Conservation (phyloP, 2,113 vertebrate species). For the Atrichornis clamosus region DNA sequence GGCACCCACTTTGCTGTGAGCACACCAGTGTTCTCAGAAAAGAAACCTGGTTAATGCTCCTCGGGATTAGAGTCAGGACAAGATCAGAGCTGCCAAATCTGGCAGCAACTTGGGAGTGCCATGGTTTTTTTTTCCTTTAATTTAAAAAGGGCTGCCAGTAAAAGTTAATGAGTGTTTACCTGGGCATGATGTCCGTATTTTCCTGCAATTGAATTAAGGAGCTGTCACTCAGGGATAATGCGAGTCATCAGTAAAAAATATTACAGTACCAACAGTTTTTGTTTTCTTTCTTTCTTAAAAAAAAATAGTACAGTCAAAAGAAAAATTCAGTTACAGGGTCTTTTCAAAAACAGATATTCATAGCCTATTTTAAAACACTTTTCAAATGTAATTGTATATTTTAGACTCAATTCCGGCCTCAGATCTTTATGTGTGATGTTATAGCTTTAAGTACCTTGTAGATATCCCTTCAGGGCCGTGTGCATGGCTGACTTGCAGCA, state of each 20-base stretch:
- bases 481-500: slow-evolving; percentile 52
- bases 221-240: slow-evolving; percentile 10
- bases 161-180: slow-evolving; percentile 58
- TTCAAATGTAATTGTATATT: neutral
- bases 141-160: slow-evolving; percentile 37
- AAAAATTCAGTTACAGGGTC: neutral
- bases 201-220: slow-evolving; percentile 18
- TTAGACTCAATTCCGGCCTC: neutral
- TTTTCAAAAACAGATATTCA: neutral
- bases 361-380: neutral
- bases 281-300: neutral
- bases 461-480: slow-evolving; percentile 55
- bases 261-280: slow-evolving; percentile 4
- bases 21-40: neutral
- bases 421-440: slow-evolving; percentile 8
- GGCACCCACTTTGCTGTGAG: neutral
- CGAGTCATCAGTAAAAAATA: slow-evolving; percentile 38
- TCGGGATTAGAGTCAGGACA: slow-evolving; percentile 24
- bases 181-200: slow-evolving; percentile 23
- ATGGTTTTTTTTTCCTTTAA: neutral
- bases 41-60: neutral
- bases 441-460: slow-evolving; percentile 15
- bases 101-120: neutral
- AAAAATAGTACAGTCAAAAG: neutral
- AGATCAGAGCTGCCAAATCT: slow-evolving; percentile 51